These are phyloP conservation scores for Tinamus guttatus DNA, from an alignment of 2,113 vertebrate species.

Conservation along the genomic window DNA sequence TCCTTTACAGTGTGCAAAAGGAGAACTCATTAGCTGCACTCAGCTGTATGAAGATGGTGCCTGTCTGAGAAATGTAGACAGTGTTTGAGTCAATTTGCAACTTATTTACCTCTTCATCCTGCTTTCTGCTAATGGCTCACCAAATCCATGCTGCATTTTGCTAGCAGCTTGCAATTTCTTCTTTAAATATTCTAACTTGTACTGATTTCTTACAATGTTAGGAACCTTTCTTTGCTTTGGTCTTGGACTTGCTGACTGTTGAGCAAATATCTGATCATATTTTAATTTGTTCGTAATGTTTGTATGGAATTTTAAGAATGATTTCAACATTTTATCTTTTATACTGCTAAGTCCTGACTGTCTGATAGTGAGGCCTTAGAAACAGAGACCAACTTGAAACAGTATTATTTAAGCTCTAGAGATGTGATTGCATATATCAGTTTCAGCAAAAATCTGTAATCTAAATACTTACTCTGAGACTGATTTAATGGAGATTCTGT, in stretches of 20 bases:
- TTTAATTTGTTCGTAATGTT: not conserved
- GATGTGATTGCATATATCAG: not conserved
- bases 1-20: not conserved
- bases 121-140: rapidly evolving
- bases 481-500: not conserved
- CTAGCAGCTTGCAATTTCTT: not conserved
- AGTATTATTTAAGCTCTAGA: not conserved
- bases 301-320: not conserved
- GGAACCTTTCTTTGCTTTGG: not conserved
- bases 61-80: not conserved
- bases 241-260: not conserved
- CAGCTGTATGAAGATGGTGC: rapidly evolving
- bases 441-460: not conserved
- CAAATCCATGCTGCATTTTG: not conserved
- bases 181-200: not conserved
- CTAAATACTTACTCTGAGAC: not conserved
- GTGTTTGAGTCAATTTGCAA: not conserved
- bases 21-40: rapidly evolving
- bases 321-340: not conserved
- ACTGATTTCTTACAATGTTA: not conserved
- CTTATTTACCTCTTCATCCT: not conserved
- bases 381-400: not conserved
- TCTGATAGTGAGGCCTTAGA: not conserved
- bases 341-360: not conserved
- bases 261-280: not conserved